Evolutionary conservation across 2,113 vertebrate species (phyloP).

Genomic region (Ursus arctos): DNA sequence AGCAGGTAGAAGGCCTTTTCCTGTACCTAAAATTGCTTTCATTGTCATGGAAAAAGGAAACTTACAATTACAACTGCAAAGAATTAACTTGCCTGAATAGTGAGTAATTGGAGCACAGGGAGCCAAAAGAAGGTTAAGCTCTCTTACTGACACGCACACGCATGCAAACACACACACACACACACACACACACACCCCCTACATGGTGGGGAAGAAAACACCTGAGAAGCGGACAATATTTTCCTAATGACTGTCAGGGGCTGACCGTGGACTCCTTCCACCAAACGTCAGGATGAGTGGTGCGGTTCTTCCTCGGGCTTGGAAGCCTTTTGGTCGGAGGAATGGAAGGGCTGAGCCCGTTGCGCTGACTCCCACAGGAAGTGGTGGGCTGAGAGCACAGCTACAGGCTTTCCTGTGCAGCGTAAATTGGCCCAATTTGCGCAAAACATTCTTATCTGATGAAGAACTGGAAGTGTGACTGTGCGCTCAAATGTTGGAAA

Average conservation of each 20-base stretch:
- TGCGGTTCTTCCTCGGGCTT: slow-evolving; percentile 41
- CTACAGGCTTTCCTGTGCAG: slow-evolving; percentile 76
- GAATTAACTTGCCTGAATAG: slow-evolving; percentile 68
- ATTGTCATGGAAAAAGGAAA: slow-evolving; percentile 7
- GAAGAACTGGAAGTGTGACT: slow-evolving; percentile 72
- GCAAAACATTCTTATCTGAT: slow-evolving; percentile 81
- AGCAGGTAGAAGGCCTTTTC: not conserved
- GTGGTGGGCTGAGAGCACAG: slow-evolving; percentile 23
- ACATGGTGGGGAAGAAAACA: not conserved
- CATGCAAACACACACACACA: not conserved
- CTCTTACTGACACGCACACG: slow-evolving; percentile 13
- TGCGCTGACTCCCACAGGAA: slow-evolving; percentile 81
- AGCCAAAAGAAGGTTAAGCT: slow-evolving; percentile 71
- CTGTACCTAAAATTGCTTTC: slow-evolving; percentile 1
- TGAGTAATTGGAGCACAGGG: slow-evolving; percentile 48
- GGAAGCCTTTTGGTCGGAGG: slow-evolving; percentile 72
- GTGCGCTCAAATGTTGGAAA: not conserved
- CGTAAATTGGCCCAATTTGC: slow-evolving; percentile 62
- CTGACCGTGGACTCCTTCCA: slow-evolving; percentile 46
- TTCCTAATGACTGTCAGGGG: not conserved
- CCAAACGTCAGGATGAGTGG: not conserved
- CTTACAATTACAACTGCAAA: slow-evolving; percentile 55
- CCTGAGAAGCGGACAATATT: slow-evolving; percentile 48
- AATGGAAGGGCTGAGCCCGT: slow-evolving; percentile 64
- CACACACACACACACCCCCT: not conserved